These are phyloP conservation scores for Nomada fabriciana DNA, from an alignment of 2,888 invertebrate species.

Conservation along the genomic window DNA sequence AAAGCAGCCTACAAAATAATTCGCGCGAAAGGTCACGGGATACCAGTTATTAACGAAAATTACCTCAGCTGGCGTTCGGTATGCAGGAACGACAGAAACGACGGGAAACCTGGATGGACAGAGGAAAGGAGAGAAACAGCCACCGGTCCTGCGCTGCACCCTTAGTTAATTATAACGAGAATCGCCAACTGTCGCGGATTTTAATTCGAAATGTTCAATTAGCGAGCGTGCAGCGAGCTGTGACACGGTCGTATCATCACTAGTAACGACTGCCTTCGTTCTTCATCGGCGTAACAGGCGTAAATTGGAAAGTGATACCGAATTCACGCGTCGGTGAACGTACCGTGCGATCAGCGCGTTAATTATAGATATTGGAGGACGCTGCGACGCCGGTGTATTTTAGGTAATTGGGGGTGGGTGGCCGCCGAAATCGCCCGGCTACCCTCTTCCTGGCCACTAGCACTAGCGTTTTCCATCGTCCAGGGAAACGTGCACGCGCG, in stretches of 20 bases:
- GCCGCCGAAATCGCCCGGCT: conserved; percentile 48
- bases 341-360: conserved; percentile 66
- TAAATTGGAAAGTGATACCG: conserved; percentile 72
- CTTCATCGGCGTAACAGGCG: conserved; percentile 56
- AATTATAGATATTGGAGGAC: conserved; percentile 68
- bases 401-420: conserved; percentile 68
- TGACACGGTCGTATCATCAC: conserved; percentile 65
- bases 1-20: conserved; percentile 36
- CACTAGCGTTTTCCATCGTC: conserved; percentile 30
- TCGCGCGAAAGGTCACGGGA: conserved; percentile 19
- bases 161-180: conserved; percentile 63
- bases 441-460: conserved; percentile 12
- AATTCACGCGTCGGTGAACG: conserved; percentile 66
- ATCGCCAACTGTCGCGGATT: conserved; percentile 61
- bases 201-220: conserved; percentile 71
- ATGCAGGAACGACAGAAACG: not conserved
- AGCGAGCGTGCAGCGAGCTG: conserved; percentile 60
- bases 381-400: conserved; percentile 63
- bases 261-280: conserved; percentile 68
- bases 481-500: conserved; percentile 3
- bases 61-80: conserved; percentile 19
- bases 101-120: not conserved
- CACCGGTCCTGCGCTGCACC: conserved; percentile 1
- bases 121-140: no score
- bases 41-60: conserved; percentile 45